Evolutionary conservation across 2,113 vertebrate genomes (phyloP).

Genomic region (Patagioenas fasciata): DNA sequence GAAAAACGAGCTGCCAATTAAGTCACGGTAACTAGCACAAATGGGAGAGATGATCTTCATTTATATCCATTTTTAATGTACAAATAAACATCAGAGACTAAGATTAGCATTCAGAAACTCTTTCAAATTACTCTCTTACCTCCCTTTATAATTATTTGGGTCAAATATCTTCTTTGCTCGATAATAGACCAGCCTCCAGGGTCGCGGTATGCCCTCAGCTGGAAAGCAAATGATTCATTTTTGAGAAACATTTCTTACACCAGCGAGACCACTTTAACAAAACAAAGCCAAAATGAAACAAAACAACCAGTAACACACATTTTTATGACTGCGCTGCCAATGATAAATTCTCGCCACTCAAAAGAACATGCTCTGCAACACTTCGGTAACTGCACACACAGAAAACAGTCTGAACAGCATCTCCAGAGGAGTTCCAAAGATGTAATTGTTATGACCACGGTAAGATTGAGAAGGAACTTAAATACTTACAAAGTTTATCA

Average conservation of each 20-base stretch:
- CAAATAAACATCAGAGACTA: neutral
- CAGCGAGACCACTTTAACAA: neutral
- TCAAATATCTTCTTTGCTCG: conserved; percentile 79
- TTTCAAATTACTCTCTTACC: conserved; percentile 53
- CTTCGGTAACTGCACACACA: neutral
- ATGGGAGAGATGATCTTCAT: neutral
- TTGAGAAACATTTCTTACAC: neutral
- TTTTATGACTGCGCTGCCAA: neutral
- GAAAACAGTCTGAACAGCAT: neutral
- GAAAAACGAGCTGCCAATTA: neutral
- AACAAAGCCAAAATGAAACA: neutral
- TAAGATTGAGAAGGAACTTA: neutral
- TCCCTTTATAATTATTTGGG: conserved; percentile 76
- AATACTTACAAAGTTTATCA: conserved; percentile 70
- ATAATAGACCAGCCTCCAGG: conserved; percentile 71
- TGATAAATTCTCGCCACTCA: neutral
- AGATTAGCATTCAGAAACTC: neutral
- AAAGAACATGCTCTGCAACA: neutral
- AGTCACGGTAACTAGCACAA: neutral
- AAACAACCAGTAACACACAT: neutral
- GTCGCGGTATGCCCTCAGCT: conserved; percentile 76
- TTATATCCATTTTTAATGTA: neutral
- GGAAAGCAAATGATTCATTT: neutral
- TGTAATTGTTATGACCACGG: neutral
- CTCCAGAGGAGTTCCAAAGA: neutral